Evolutionary conservation across 2,797 vertebrate species (phyloP).

Genomic region (Acomys russatus): DNA sequence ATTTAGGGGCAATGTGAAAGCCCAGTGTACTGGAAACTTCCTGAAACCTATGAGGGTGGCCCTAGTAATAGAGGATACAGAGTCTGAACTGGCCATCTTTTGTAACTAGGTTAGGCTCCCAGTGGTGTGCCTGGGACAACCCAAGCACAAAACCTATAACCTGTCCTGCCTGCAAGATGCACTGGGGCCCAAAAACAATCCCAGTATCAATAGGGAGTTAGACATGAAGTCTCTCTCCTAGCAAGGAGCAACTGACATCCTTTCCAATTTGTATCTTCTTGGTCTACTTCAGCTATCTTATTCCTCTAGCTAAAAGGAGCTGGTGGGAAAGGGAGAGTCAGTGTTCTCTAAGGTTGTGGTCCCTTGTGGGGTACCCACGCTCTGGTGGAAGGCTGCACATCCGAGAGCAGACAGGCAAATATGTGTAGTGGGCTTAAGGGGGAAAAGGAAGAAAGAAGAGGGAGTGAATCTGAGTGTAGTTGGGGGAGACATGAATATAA

Average conservation of each 20-base stretch:
- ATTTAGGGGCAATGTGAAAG: not conserved
- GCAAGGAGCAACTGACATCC: not conserved
- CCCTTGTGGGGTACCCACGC: not conserved
- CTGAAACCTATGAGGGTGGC: not conserved
- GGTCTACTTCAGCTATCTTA: too few relatives aligned
- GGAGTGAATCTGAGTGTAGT: not conserved
- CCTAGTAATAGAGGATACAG: not conserved
- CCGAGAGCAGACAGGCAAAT: not conserved
- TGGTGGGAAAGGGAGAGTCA: not conserved
- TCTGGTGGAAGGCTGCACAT: not conserved
- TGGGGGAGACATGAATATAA: not conserved
- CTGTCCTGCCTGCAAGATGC: not conserved
- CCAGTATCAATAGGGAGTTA: not conserved
- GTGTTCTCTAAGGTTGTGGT: not conserved
- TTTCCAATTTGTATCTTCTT: too few relatives aligned
- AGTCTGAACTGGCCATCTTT: not conserved
- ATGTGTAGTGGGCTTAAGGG: too few relatives aligned
- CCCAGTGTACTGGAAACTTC: not conserved
- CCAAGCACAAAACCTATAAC: not conserved
- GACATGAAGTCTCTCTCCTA: not conserved
- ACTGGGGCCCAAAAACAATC: not conserved
- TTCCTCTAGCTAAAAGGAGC: too few relatives aligned
- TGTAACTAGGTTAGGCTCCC: not conserved
- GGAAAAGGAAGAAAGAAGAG: not conserved
- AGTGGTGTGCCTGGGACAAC: not conserved